Base-by-base conservation (phyloP, 1,140 invertebrate species). In the Drosophila paulistorum region DNA sequence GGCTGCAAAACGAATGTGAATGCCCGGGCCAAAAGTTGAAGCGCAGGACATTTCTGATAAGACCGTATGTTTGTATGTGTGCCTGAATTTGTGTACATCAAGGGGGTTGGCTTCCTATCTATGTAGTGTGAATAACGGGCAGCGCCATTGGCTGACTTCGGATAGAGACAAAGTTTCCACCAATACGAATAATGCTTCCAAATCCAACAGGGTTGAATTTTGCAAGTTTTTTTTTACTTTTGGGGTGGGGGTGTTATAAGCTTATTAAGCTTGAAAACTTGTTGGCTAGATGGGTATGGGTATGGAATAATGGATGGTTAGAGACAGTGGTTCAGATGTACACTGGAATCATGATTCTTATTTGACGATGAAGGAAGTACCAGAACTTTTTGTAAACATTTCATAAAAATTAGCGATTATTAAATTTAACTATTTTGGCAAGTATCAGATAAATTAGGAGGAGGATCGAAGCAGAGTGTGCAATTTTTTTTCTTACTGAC, bases 11-110 rank as follows among this genome's bases (percentile, higher is more conserved):
- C 79, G 83, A 86, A 87, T 86, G 83, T 64, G 45, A 65, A 37
- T 23, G 35, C 80, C 61, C 51, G 64, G 60, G 59, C 80, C 59
- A 48, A 58, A 51, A 58, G 59, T 61, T 48, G 66, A 87, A 58
- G 63, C 64, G 62, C 74, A 85, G 83, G 82, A 87, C 69, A 57
- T 48, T 41, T 68, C 69, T 79, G 83, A 87, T 86, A 79, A 82
- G 79, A 68, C 23, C 33, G 14, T 23, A 26, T 20, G 71, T 35
- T 69, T 60, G 74, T 66, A 37, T 37, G 35, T 10, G 5, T 37
- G 35, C 10, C 7, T 37, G 35, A 37, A 37, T 9, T 37, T 37
- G 54, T 74, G 62, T 39, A 23, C 35, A 59, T 37, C 20, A 23
- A 63, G 67, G 66, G 68, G 66, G 71, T 57, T 65, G 45, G 45